Evolutionary conservation across 2,888 invertebrate species (phyloP), one percentile per base, ranked within the genome.

Genomic region (Chironomus riparius): DNA sequence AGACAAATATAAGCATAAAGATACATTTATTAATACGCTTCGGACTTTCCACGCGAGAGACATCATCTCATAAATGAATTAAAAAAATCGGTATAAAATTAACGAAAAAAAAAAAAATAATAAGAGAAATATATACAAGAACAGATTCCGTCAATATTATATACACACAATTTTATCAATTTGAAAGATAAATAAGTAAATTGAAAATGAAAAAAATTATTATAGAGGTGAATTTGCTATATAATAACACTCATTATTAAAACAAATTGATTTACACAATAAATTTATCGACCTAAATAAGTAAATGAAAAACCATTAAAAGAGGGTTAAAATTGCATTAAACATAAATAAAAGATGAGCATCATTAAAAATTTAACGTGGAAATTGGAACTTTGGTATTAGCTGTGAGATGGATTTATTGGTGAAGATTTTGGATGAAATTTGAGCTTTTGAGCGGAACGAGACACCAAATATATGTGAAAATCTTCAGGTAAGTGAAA

Each of bases 91-190:
- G 38, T 7, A 38, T 38, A 22, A 7, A 62, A 62, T 62, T 10
- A 62, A 62, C 12, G 65, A 65, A 65, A 22, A 65, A 65, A 24
- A 68, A 38, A 38, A 65, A 65, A 24, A 68, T 10, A 38, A 10
- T 38, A 38, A 62, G 48, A 68, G 12, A 70, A 68, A 70, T 13
- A 47, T 73, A 73, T 38, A 73, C 56, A 73, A 71, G 28, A 74
- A 74, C 65, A 65, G 48, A 74, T 38, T 68, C 74, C 65, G 74
- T 74, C 74, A 73, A 70, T 47, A 73, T 62, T 48, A 28, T 62
- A 61, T 73, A 68, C 65, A 74, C 47, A 47, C 65, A 74, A 74
- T 74, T 68, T 62, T 61, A 61, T 56, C 56, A 18, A 65, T 74
- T 28, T 61, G n/a, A 68, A 62, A 15, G 38, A 38, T 38, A 38